Conservation (phyloP, 2,113 vertebrate genomes). For the Hiodon tergisus region DNA sequence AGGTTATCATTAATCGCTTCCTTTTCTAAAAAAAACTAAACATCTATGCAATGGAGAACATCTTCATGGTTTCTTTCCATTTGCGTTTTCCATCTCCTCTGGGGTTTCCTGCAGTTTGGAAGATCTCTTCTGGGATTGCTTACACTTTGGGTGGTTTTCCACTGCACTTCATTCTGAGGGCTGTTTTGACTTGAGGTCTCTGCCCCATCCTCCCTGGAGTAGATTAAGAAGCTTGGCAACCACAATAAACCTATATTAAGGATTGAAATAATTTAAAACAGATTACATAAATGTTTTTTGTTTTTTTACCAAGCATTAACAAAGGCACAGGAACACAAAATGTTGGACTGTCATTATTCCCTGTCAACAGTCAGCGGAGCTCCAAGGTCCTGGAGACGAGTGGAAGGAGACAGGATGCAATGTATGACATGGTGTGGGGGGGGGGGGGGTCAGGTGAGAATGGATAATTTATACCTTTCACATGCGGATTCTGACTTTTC, state of each 20-base stretch:
- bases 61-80: neutral
- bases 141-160: neutral
- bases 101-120: neutral
- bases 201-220: neutral
- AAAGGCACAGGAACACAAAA: slow-evolving; percentile 34
- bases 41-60: neutral
- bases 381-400: slow-evolving; percentile 34
- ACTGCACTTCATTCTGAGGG: neutral
- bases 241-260: slow-evolving; percentile 35
- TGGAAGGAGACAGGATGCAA: slow-evolving; percentile 34
- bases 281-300: slow-evolving; percentile 36
- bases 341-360: slow-evolving; percentile 32
- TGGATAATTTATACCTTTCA: slow-evolving; percentile 35
- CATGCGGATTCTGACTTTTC: slow-evolving; percentile 2
- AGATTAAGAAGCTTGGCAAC: slow-evolving; percentile 22
- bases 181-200: neutral
- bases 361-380: slow-evolving; percentile 38
- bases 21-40: neutral
- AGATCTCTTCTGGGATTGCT: slow-evolving; percentile 1
- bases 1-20: neutral
- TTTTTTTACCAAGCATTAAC: slow-evolving; percentile 36
- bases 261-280: slow-evolving; percentile 33
- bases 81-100: neutral
- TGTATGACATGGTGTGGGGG: slow-evolving; percentile 21
- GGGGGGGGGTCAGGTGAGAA: slow-evolving; percentile 24